phyloP scores from a whole-genome alignment of 2,113 vertebrate genomes.

The Stigmatopora nigra region DNA sequence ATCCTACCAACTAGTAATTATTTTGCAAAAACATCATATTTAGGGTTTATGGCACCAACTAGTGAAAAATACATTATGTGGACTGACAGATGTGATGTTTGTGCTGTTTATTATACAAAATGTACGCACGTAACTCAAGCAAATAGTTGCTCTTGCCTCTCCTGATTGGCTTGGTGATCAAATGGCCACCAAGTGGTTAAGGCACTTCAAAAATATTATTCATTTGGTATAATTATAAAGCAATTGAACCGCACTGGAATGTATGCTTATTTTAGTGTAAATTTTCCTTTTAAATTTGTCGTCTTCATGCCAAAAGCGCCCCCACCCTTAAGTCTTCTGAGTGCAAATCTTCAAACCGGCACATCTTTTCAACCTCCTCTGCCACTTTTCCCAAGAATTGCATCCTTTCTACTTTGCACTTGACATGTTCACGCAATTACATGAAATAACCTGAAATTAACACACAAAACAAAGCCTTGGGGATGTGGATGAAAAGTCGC shows the following conservation, averaged over 20 bases:
- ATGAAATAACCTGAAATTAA: conserved; percentile 43
- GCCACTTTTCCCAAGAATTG: conserved; percentile 3
- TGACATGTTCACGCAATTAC: conserved; percentile 33
- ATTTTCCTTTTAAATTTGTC: background rate
- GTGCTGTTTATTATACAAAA: no score
- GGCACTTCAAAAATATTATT: background rate
- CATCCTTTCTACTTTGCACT: conserved; percentile 33
- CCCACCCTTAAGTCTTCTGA: conserved; percentile 12
- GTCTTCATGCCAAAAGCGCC: background rate
- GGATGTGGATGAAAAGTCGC: background rate
- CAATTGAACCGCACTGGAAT: background rate
- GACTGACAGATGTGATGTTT: background rate
- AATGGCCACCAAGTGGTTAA: background rate
- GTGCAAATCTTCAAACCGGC: conserved; percentile 19
- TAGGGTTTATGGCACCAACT: background rate
- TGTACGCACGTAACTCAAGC: no score
- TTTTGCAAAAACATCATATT: background rate
- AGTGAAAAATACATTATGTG: background rate
- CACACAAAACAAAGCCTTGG: conserved; percentile 23
- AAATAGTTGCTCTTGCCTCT: no score
- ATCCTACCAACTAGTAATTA: background rate
- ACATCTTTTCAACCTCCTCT: conserved; percentile 20
- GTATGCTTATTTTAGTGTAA: background rate
- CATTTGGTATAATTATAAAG: background rate
- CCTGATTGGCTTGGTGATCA: no score